phyloP scores from a whole-genome alignment of 1,140 invertebrate genomes.

The Zaprionus nigranus region DNA sequence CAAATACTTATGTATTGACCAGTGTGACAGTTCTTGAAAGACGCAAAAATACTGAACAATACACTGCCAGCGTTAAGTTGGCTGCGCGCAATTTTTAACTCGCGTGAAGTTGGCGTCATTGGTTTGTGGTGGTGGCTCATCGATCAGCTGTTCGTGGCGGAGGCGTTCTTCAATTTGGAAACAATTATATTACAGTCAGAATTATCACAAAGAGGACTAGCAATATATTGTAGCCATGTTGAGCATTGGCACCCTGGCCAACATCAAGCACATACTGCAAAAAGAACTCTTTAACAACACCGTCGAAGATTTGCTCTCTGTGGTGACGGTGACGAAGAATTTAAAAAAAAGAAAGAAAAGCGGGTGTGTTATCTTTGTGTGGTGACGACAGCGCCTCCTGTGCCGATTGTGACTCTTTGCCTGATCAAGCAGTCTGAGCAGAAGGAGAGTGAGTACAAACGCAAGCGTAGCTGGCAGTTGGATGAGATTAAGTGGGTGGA shows the following conservation, averaged over 20 bases:
- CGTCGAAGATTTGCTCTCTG: constrained; percentile 92
- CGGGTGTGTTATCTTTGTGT: constrained; percentile 92
- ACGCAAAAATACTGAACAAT: constrained; percentile 30
- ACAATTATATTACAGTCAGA: constrained; percentile 47
- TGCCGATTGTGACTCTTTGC: constrained; percentile 89
- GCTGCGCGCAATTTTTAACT: constrained; percentile 26
- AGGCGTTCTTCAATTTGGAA: constrained; percentile 67
- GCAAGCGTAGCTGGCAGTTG: constrained; percentile 92
- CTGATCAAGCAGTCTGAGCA: constrained; percentile 94
- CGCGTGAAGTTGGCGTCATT: constrained; percentile 22
- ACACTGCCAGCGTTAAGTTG: constrained; percentile 9
- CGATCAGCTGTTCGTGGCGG: constrained; percentile 60
- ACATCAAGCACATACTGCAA: constrained; percentile 90
- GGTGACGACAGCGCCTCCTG: constrained; percentile 89
- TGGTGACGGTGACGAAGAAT: constrained; percentile 91
- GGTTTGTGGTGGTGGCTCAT: constrained; percentile 11
- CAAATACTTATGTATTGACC: constrained; percentile 47
- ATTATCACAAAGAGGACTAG: constrained; percentile 6
- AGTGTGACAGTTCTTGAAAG: constrained; percentile 32
- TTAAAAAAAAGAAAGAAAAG: constrained; percentile 90
- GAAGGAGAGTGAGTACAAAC: constrained; percentile 89
- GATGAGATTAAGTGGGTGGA: constrained; percentile 92
- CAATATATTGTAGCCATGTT: constrained; percentile 73
- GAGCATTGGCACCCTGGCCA: constrained; percentile 79
- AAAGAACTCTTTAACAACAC: constrained; percentile 92